Conservation (phyloP, 2,888 invertebrate species). For the Meloe dianella region DNA sequence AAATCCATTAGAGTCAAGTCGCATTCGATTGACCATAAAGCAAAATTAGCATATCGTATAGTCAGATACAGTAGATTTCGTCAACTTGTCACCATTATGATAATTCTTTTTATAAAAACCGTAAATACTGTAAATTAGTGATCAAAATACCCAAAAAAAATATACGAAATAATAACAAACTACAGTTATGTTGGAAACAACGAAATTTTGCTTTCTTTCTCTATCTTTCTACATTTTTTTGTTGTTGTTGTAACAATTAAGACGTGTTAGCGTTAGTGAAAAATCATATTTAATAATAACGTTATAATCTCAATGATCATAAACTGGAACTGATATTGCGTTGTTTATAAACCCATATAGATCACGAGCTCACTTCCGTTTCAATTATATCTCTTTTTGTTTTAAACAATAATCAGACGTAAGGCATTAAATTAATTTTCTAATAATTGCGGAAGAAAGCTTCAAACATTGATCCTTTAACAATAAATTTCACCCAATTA, state of each 20-base stretch:
- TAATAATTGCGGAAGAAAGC: neutral
- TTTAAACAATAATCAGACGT: neutral
- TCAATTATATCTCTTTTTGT: neutral
- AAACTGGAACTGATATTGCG: constrained; percentile 26
- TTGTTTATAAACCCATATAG: constrained; percentile 2
- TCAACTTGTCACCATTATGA: too few species aligned
- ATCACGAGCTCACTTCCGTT: constrained; percentile 22
- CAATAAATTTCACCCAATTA: neutral
- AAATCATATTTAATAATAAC: neutral
- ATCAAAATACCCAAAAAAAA: too few species aligned
- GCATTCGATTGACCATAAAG: too few species aligned
- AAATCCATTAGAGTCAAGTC: too few species aligned
- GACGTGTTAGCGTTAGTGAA: neutral
- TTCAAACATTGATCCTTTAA: neutral
- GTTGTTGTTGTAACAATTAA: neutral
- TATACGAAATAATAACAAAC: neutral
- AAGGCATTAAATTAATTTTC: neutral
- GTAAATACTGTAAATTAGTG: too few species aligned
- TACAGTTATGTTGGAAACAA: neutral
- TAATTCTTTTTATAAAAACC: too few species aligned
- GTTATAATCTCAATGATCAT: constrained; percentile 24
- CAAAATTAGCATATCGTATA: too few species aligned
- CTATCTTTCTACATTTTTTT: neutral
- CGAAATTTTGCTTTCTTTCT: neutral
- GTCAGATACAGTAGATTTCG: too few species aligned